These are phyloP conservation scores for Leptoclinus maculatus DNA, from an alignment of 2,797 vertebrate species.

Conservation along the genomic window DNA sequence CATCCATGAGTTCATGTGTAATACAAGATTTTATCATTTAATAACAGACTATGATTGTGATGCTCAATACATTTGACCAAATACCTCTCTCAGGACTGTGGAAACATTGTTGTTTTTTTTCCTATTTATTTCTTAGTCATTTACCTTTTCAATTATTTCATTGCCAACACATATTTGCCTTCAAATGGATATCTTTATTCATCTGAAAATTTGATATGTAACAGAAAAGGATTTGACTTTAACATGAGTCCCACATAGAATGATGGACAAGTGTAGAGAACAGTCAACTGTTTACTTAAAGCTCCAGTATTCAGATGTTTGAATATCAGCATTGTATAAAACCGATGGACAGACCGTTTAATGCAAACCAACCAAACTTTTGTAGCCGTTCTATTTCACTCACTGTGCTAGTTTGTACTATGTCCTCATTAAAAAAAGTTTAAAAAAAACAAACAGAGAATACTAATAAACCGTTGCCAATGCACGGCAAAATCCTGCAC, in stretches of 20 bases:
- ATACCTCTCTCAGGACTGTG: conserved; percentile 78
- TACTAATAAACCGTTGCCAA: conserved; percentile 87
- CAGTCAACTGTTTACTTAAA: conserved; percentile 96
- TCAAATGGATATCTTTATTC: conserved; percentile 71
- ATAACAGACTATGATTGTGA: conserved; percentile 55
- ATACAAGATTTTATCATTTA: conserved; percentile 33
- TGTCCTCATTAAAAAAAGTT: conserved; percentile 85
- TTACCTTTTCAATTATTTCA: conserved; percentile 25
- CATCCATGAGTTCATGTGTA: conserved; percentile 10
- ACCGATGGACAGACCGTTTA: conserved; percentile 85
- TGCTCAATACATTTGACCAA: conserved; percentile 62
- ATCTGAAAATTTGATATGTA: conserved; percentile 69
- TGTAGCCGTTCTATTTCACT: conserved; percentile 86
- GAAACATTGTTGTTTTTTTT: conserved; percentile 32
- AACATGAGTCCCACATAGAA: conserved; percentile 79
- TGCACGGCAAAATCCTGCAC: conserved; percentile 84
- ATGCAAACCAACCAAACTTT: conserved; percentile 94
- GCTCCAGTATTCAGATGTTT: conserved; percentile 89
- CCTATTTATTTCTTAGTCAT: conserved; percentile 25
- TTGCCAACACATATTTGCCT: conserved; percentile 68
- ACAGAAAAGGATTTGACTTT: conserved; percentile 85
- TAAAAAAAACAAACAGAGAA: conserved; percentile 64
- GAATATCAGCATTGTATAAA: conserved; percentile 88
- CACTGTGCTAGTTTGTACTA: conserved; percentile 93
- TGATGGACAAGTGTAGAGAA: conserved; percentile 85